Base-by-base conservation (phyloP, 2,113 vertebrate species). In the Gallinago paraguaiae region DNA sequence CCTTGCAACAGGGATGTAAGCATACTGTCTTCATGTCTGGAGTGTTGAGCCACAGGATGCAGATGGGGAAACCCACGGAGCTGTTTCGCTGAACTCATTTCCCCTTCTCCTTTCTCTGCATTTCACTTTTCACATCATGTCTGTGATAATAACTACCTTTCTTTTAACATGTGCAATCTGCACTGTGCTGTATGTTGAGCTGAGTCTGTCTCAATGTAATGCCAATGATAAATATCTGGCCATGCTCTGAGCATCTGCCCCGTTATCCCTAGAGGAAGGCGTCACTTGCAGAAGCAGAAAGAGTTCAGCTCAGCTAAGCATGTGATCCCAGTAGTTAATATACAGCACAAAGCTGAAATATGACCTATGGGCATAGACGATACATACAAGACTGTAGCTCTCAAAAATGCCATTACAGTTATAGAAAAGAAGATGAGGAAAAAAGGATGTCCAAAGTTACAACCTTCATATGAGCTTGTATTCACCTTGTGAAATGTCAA, bases 81-180 rank as follows among this genome's bases (percentile, higher is more conserved):
- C 37, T 54, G 27, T 31, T 70, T 28, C 35, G 45, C 35, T 84
- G 65, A 91, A 92, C 37, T 63, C 13, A 78, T 45, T 95, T 95
- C 74, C 75, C 13, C 48, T 95, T 91, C 51, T 86, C 5, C 19
- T 87, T 95, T 91, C 80, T 65, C 35, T 31, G 37, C 18, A 48
- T 90, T 94, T 92, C 63, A 82, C 17, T 88, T 95, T 95, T 91
- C 85, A 82, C 61, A 72, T 92, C 28, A 85, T 10, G 87, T 92
- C 84, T 97, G 22, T n/a, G 74, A 91, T 89, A 92, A 78, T 56
- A 80, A 45, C 60, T 69, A 60, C 48, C 48, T 69, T 64, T 65
- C 68, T 65, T 89, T 54, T 84, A 92, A 57, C 24, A 41, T 45
- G 6, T 37, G 70, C 45, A 67, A 59, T 74, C 37, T 80, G 46